Evolutionary conservation across 2,113 vertebrate species (phyloP).

Genomic region (Nettapus auritus): DNA sequence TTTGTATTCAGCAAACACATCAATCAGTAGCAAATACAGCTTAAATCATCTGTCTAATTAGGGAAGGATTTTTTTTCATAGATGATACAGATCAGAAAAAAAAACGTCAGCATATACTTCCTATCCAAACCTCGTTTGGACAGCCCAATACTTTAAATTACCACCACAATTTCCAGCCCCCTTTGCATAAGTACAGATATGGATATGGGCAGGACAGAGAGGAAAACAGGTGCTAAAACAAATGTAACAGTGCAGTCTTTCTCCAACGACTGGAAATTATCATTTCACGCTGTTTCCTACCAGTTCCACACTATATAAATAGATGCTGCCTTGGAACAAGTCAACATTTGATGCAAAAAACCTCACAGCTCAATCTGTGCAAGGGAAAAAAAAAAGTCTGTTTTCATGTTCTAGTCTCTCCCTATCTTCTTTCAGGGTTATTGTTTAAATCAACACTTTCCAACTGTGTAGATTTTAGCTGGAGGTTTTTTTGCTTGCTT

Average conservation of each 20-base stretch:
- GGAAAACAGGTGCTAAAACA: background rate
- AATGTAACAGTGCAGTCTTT: background rate
- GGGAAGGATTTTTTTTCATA: background rate
- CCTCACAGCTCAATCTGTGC: background rate
- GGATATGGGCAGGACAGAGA: background rate
- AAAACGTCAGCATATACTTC: background rate
- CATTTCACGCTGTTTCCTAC: background rate
- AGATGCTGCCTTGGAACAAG: slow-evolving; percentile 12
- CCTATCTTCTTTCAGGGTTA: slow-evolving; percentile 29
- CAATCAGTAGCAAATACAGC: background rate
- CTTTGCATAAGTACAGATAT: background rate
- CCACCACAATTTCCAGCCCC: background rate
- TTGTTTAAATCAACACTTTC: slow-evolving; percentile 60
- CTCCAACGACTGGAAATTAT: background rate
- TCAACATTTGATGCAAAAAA: slow-evolving; percentile 19
- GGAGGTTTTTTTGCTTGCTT: slow-evolving; percentile 16
- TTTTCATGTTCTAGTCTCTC: slow-evolving; percentile 12
- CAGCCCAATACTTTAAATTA: background rate
- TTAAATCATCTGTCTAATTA: background rate
- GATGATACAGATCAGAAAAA: background rate
- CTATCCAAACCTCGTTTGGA: accelerated
- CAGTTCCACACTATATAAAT: background rate
- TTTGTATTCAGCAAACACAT: background rate
- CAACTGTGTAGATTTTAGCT: slow-evolving; percentile 53
- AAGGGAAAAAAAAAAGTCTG: background rate